These are phyloP conservation scores for Cephus pulcher DNA, from an alignment of 2,888 invertebrate genomes.

Conservation along the genomic window DNA sequence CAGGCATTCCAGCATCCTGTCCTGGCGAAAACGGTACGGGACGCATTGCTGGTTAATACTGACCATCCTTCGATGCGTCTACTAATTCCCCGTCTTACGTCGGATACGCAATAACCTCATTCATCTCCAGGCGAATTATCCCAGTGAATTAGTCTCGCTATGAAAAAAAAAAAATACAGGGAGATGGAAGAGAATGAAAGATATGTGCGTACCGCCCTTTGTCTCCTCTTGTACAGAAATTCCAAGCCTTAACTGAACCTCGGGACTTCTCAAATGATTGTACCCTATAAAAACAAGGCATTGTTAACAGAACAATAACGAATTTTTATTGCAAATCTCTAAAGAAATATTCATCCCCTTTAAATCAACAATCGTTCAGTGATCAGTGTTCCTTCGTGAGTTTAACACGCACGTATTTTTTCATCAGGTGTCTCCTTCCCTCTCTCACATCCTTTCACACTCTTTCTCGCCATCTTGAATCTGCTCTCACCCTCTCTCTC, in stretches of 20 bases:
- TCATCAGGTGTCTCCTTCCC: slow-evolving; percentile 2
- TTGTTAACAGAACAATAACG: neutral
- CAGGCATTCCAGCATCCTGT: slow-evolving; percentile 1
- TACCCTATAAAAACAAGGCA: neutral
- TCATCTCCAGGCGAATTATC: slow-evolving; percentile 40
- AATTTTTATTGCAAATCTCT: neutral
- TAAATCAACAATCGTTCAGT: neutral
- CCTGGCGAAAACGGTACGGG: neutral
- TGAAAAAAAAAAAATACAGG: slow-evolving; percentile 20
- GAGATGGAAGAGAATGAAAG: slow-evolving; percentile 28
- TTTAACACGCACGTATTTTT: slow-evolving; percentile 14
- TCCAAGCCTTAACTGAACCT: slow-evolving; percentile 10
- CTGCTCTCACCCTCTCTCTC: slow-evolving; percentile 25
- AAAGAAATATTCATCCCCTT: neutral
- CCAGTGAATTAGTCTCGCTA: slow-evolving; percentile 51
- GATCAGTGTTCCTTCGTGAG: neutral
- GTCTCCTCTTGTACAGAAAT: slow-evolving; percentile 47
- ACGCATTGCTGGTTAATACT: neutral
- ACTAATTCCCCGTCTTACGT: slow-evolving; percentile 23
- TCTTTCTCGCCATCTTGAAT: slow-evolving; percentile 17
- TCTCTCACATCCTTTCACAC: slow-evolving; percentile 7
- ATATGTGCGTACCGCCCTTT: slow-evolving; percentile 44
- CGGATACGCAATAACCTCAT: slow-evolving; percentile 7
- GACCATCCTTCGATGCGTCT: neutral
- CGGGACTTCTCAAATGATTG: neutral